Base-by-base conservation (phyloP, 2,113 vertebrate species). In the Nerophis lumbriciformis region DNA sequence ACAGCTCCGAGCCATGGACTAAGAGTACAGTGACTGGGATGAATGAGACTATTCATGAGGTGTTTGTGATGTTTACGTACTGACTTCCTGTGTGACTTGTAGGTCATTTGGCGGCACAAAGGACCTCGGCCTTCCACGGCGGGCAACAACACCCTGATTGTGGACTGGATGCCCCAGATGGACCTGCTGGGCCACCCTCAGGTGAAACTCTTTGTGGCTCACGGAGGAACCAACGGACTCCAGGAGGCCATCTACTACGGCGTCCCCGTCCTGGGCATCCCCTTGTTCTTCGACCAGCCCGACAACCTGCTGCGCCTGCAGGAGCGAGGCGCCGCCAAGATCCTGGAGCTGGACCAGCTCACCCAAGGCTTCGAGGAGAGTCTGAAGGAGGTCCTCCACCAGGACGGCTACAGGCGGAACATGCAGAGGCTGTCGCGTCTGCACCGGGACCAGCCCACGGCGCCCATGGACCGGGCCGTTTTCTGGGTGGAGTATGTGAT, bases 401-500 rank as follows among this genome's bases (percentile, higher is more conserved):
- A 71, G 0, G 49, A 72, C 42, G 68, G 72, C 59, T 90, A 87
- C 73, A 83, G 69, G n/a, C 44, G 54, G 37, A 88, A 87, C 77
- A 89, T 90, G 53, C 82, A 85, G 47, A 19, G 65, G 48, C 6
- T 90, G 28, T 88, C 87, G 2, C 51, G 54, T 58, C 52, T 90
- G 38, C 82, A 89, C 82, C 83, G 49, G 61, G 88, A 90, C 61
- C 83, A 88, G 67, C 83, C 80, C 0, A 51, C 87, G 8, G 1
- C 50, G 3, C 71, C 85, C 21, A 73, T 87, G 75, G 87, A 88
- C 39, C 39, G 56, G 10, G 87, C 86, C 0, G 16, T 81, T 48
- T 90, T 86, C 73, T 90, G 88, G 88, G 65, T 86, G 37, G 87
- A 88, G 58, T 87, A 75, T 49, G 86, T 90, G 49, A 87, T 90